phyloP scores from a whole-genome alignment of 37 sponge, comb jelly and placozoan species.

The Ephydatia muelleri region DNA sequence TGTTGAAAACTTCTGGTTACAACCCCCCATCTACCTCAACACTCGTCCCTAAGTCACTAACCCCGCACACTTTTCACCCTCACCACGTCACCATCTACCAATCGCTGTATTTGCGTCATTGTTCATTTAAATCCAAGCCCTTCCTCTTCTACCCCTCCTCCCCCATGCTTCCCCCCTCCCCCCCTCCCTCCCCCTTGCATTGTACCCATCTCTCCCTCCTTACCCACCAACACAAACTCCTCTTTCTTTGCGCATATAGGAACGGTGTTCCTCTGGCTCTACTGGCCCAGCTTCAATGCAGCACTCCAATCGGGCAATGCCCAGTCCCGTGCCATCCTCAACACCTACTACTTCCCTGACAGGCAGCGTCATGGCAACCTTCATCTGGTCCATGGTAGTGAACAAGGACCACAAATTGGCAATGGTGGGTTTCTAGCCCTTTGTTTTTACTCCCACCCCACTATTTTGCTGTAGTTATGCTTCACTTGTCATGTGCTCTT shows the following conservation, averaged over 20 bases:
- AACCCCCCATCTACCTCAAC: too few species aligned
- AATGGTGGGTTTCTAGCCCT: slow-evolving; percentile 57
- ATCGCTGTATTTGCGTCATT: too few species aligned
- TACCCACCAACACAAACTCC: background rate
- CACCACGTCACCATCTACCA: too few species aligned
- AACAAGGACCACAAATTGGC: slow-evolving; percentile 62
- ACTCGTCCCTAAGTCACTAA: too few species aligned
- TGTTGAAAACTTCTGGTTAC: too few species aligned
- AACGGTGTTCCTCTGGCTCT: slow-evolving; percentile 90
- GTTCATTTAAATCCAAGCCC: too few species aligned
- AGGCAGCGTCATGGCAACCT: slow-evolving; percentile 80
- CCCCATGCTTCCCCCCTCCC: too few species aligned
- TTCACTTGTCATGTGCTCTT: too few species aligned
- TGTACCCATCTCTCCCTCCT: background rate
- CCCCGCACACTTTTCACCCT: too few species aligned
- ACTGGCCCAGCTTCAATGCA: slow-evolving; percentile 97
- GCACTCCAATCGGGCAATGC: slow-evolving; percentile 67
- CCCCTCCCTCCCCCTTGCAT: too few species aligned
- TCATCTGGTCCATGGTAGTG: slow-evolving; percentile 66
- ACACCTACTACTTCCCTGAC: slow-evolving; percentile 91
- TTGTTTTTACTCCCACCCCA: too few species aligned
- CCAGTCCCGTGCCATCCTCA: slow-evolving; percentile 84
- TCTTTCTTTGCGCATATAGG: slow-evolving; percentile 34
- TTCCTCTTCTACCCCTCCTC: background rate
- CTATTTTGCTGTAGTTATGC: too few species aligned